Conservation (phyloP, 2,797 vertebrate genomes). For the Chloroceryle inda region DNA sequence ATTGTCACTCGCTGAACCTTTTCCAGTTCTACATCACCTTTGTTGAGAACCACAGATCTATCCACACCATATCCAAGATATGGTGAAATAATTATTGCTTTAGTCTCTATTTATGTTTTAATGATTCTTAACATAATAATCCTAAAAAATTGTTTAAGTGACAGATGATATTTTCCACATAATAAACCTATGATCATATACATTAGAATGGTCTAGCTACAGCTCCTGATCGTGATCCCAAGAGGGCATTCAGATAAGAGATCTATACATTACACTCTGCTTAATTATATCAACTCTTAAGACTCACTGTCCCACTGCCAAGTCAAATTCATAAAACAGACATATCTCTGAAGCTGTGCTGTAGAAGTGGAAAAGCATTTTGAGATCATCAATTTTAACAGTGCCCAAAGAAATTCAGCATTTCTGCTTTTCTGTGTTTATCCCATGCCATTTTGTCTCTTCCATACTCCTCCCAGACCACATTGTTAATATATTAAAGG, state of each 20-base stretch:
- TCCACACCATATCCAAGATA: not conserved
- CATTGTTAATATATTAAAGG: not conserved
- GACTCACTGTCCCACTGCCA: not conserved
- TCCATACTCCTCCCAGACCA: not conserved
- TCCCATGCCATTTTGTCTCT: not conserved
- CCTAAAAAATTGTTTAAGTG: slow-evolving; percentile 24
- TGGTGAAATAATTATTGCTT: not conserved
- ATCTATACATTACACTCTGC: not conserved
- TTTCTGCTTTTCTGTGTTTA: not conserved
- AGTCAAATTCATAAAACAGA: not conserved
- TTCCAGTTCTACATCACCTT: not conserved
- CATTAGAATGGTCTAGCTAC: not conserved
- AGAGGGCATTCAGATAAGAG: not conserved
- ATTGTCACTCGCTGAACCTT: not conserved
- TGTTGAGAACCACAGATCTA: not conserved
- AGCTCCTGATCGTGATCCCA: slow-evolving; percentile 7
- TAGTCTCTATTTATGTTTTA: slow-evolving; percentile 7
- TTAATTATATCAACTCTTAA: not conserved
- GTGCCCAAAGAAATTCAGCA: not conserved
- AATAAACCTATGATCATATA: not conserved
- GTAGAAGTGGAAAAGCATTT: too few species aligned
- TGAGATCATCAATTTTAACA: not conserved
- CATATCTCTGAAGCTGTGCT: not conserved
- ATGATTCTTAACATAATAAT: slow-evolving; percentile 10
- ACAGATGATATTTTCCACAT: slow-evolving; percentile 7